Evolutionary conservation across 1,140 invertebrate genomes (phyloP).

Genomic region (Drosophila burlai): DNA sequence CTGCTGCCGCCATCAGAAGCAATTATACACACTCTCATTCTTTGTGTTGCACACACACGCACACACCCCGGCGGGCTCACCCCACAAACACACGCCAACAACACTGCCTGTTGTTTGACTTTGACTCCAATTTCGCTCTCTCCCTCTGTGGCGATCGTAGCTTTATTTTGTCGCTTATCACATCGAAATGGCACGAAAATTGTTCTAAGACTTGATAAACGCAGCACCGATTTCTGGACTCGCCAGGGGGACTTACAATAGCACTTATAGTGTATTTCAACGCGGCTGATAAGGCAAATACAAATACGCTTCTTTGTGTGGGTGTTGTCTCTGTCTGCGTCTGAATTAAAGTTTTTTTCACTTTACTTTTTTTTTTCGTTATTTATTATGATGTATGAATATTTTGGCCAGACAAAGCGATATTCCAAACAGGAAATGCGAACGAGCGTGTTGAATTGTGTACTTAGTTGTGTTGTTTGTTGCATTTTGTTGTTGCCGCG

Average conservation of each 20-base stretch:
- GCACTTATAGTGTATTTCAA: conserved; percentile 17
- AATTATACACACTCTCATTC: conserved; percentile 44
- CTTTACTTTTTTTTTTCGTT: conserved; percentile 2
- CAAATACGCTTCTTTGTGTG: conserved; percentile 14
- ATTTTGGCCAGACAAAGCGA: conserved; percentile 75
- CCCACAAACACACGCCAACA: conserved; percentile 3
- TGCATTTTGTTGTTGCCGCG: conserved; percentile 33
- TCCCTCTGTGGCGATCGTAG: neutral
- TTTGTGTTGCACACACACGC: conserved; percentile 36
- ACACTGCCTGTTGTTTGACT: conserved; percentile 3
- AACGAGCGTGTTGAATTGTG: conserved; percentile 77
- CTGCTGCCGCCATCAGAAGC: conserved; percentile 25
- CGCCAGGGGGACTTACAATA: conserved; percentile 42
- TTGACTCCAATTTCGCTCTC: conserved; percentile 30
- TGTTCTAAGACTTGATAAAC: conserved; percentile 75
- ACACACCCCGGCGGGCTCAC: neutral
- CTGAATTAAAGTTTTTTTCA: conserved; percentile 60
- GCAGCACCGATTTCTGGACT: conserved; percentile 11
- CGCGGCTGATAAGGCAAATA: conserved; percentile 51
- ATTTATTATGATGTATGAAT: conserved; percentile 52
- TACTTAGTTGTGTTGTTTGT: conserved; percentile 43
- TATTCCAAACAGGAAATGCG: conserved; percentile 79
- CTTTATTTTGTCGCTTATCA: conserved; percentile 55
- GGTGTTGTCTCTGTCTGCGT: conserved; percentile 47
- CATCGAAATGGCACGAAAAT: conserved; percentile 50